phyloP scores from a whole-genome alignment of 1,140 invertebrate genomes.

The Drosophila sechellia region DNA sequence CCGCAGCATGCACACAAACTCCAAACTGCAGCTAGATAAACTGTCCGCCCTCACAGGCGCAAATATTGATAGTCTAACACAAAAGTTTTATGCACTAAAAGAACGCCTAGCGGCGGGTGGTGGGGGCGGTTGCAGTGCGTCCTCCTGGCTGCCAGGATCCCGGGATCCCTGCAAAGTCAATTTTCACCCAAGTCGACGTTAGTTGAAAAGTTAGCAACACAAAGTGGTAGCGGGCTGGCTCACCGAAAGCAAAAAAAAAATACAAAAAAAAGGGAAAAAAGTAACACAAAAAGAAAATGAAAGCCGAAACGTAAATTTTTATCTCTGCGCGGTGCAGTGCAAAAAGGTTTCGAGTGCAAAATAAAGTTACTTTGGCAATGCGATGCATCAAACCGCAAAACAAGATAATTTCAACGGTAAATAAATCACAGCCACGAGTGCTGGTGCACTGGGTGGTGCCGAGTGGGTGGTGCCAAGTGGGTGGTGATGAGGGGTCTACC shows the following conservation, averaged over 20 bases:
- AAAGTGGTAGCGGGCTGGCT: constrained; percentile 11
- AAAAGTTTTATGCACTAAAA: constrained; percentile 69
- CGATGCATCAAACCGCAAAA: constrained; percentile 83
- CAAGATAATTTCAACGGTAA: constrained; percentile 84
- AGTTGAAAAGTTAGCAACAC: constrained; percentile 77
- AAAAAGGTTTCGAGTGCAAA: constrained; percentile 82
- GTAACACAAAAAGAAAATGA: constrained; percentile 43
- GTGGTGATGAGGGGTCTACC: neutral
- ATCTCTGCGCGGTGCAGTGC: constrained; percentile 67
- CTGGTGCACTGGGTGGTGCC: constrained; percentile 14
- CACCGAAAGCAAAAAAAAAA: constrained; percentile 19
- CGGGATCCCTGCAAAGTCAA: constrained; percentile 57
- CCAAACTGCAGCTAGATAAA: constrained; percentile 73
- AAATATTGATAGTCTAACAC: constrained; percentile 81
- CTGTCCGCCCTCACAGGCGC: constrained; percentile 58
- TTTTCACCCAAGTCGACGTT: constrained; percentile 79
- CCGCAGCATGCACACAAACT: constrained; percentile 60
- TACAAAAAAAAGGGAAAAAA: constrained; percentile 2
- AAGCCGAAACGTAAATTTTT: constrained; percentile 75
- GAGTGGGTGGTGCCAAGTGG: neutral
- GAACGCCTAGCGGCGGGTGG: constrained; percentile 37
- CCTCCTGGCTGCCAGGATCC: neutral
- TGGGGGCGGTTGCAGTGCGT: neutral
- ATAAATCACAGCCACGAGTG: constrained; percentile 75
- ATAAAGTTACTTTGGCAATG: constrained; percentile 82